phyloP scores from a whole-genome alignment of 2,113 vertebrate genomes.

The Euleptes europaea region DNA sequence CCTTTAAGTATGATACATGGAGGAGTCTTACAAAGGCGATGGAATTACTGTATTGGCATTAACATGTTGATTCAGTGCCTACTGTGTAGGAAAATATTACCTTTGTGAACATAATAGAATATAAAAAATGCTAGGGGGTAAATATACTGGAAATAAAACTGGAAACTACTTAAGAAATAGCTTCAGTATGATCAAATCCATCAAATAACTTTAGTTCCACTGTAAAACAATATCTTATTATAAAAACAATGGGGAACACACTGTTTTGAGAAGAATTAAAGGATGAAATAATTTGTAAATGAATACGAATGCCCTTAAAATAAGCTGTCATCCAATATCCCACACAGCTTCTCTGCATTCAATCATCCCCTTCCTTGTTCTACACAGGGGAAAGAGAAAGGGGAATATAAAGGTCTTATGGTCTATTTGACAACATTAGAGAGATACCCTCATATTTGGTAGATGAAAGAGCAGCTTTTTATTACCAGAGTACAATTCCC shows the following conservation, averaged over 20 bases:
- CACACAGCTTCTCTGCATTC: background rate
- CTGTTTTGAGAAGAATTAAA: background rate
- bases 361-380: background rate
- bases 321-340: background rate
- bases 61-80: conserved; percentile 32
- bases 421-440: background rate
- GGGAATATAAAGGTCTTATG: background rate
- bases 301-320: background rate
- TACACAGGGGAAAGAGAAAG: background rate
- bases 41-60: conserved; percentile 58
- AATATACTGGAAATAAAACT: conserved; percentile 28
- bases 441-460: background rate
- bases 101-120: conserved; percentile 35
- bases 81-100: conserved; percentile 31
- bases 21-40: conserved; percentile 26
- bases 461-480: background rate
- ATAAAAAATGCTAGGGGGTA: conserved; percentile 31
- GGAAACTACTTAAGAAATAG: conserved; percentile 12
- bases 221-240: background rate
- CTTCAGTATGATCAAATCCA: background rate
- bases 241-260: background rate
- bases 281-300: background rate
- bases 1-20: conserved; percentile 19
- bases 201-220: background rate
- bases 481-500: background rate